Conservation (phyloP, 2,797 vertebrate genomes). For the Moxostoma hubbsi region DNA sequence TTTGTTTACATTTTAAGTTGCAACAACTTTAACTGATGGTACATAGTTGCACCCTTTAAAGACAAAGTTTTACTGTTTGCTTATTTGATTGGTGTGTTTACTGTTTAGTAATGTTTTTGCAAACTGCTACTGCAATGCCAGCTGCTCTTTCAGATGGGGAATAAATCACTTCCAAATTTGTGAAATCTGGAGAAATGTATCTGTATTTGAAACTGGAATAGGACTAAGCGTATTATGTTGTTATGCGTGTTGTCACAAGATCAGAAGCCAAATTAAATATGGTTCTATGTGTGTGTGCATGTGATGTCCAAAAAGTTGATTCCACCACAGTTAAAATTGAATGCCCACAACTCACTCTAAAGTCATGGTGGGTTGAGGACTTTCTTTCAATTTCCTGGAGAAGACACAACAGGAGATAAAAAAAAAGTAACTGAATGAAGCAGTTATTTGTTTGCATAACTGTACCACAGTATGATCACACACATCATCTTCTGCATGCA, state of each 20-base stretch:
- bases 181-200: neutral
- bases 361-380: neutral
- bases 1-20: too few relatives aligned
- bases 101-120: neutral
- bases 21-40: neutral
- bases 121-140: neutral
- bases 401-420: slow-evolving; percentile 32
- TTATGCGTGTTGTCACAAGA: slow-evolving; percentile 19
- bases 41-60: neutral
- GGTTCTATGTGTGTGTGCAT: neutral
- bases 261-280: neutral
- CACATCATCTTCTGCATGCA: neutral
- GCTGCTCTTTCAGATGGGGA: neutral
- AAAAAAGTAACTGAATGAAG: neutral
- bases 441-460: slow-evolving; percentile 33
- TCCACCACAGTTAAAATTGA: neutral
- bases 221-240: slow-evolving; percentile 24
- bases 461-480: slow-evolving; percentile 10
- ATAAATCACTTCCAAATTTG: neutral
- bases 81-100: slow-evolving; percentile 10
- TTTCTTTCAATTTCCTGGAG: slow-evolving; percentile 41
- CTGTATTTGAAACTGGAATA: neutral
- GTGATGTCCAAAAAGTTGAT: neutral
- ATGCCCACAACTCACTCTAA: neutral
- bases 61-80: neutral